These are phyloP conservation scores for Denticeps clupeoides DNA, from an alignment of 2,797 vertebrate species.

Conservation along the genomic window DNA sequence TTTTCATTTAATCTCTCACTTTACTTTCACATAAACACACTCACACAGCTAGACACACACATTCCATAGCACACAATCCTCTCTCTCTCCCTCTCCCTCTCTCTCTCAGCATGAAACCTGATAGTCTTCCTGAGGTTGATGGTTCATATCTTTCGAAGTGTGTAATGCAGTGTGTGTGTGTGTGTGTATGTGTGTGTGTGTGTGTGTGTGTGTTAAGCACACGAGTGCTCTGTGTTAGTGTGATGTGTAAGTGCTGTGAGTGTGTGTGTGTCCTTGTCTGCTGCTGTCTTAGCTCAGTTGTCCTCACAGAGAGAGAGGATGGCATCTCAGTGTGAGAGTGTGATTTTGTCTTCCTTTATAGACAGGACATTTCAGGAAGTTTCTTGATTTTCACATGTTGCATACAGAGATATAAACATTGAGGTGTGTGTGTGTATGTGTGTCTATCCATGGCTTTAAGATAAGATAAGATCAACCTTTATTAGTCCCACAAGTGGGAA, in stretches of 20 bases:
- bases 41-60: not conserved
- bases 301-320: no score
- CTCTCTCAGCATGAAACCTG: not conserved
- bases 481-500: no score
- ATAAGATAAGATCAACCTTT: no score
- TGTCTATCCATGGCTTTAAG: no score
- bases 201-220: not conserved
- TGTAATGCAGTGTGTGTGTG: not conserved
- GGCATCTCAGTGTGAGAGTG: no score
- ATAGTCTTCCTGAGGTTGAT: constrained; percentile 4
- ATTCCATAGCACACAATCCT: not conserved
- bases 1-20: no score
- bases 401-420: no score
- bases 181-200: not conserved
- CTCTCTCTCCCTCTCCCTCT: not conserved
- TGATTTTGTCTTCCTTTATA: no score
- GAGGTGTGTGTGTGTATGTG: no score
- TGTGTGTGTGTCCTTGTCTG: not conserved
- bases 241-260: not conserved
- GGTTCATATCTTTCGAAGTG: constrained; percentile 3
- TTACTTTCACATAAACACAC: not conserved
- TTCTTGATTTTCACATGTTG: no score
- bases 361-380: no score
- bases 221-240: not conserved
- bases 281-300: no score